Conservation (phyloP, 2,888 invertebrate genomes). For the Alloplasta piceator region DNA sequence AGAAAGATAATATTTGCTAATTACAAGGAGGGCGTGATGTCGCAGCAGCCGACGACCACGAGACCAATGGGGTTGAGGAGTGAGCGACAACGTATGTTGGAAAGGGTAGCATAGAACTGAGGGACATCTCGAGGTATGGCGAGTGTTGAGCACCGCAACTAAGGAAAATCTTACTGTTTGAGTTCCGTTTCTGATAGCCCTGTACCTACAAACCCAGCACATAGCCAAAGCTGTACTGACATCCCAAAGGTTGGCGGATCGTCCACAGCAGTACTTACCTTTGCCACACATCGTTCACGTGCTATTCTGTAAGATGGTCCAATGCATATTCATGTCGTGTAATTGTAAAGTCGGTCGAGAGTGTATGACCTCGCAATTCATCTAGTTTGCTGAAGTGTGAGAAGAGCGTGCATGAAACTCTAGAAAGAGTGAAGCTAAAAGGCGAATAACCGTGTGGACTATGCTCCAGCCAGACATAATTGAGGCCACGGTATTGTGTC, state of each 20-base stretch:
- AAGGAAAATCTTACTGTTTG: conserved; percentile 37
- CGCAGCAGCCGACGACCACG: conserved; percentile 31
- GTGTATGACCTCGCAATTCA: conserved; percentile 46
- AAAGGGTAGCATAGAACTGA: conserved; percentile 26
- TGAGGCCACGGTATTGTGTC: conserved; percentile 68
- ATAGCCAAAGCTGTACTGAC: conserved; percentile 20
- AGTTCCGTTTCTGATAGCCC: conserved; percentile 28
- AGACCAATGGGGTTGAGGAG: conserved; percentile 33
- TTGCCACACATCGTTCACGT: conserved; percentile 74
- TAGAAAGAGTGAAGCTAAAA: conserved; percentile 22
- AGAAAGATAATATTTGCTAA: conserved; percentile 55
- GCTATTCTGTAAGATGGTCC: conserved; percentile 70
- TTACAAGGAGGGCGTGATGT: conserved; percentile 58
- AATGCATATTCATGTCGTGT: conserved; percentile 75
- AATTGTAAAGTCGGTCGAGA: conserved; percentile 58
- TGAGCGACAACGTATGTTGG: conserved; percentile 6
- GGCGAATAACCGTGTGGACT: not conserved
- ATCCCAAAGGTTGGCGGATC: conserved; percentile 33
- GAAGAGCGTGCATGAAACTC: conserved; percentile 43
- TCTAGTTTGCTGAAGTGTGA: conserved; percentile 53
- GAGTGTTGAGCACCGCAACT: conserved; percentile 39
- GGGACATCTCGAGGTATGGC: conserved; percentile 48
- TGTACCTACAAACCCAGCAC: not conserved
- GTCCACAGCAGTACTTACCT: conserved; percentile 68
- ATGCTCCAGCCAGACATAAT: conserved; percentile 13